These are phyloP conservation scores for Notocelia uddmanniana DNA, from an alignment of 2,888 invertebrate species.

Conservation along the genomic window DNA sequence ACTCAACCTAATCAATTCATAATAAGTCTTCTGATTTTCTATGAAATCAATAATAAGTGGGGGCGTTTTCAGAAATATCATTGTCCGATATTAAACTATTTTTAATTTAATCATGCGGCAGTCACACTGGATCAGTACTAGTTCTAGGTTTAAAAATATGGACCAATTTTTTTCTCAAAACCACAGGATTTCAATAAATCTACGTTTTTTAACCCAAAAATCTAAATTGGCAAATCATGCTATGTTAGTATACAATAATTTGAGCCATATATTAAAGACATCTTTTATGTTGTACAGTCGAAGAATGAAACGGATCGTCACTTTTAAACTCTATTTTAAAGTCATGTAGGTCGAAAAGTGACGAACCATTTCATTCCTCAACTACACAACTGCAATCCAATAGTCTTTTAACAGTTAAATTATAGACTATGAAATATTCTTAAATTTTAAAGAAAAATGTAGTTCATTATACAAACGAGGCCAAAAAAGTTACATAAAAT, in stretches of 20 bases:
- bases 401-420: background rate
- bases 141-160: constrained; percentile 1
- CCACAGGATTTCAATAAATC: constrained; percentile 1
- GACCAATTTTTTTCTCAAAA: background rate
- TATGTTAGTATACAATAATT: constrained; percentile 9
- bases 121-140: background rate
- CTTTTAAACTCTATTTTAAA: too few species aligned
- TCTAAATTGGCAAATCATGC: background rate
- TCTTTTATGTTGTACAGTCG: background rate
- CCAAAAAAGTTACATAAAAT: constrained; percentile 14
- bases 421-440: background rate
- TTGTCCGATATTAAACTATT: background rate
- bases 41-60: constrained; percentile 3
- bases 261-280: constrained; percentile 3
- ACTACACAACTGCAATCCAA: too few species aligned
- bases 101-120: background rate
- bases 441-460: background rate
- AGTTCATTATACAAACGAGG: background rate
- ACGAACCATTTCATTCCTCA: too few species aligned
- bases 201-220: background rate
- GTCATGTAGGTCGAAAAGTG: too few species aligned
- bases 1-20: constrained; percentile 47
- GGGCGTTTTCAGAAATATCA: constrained; percentile 1
- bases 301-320: too few species aligned
- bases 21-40: constrained; percentile 32